Percentiles rank a stretch among this genome's conserved stretches.
Conservation (phyloP, 1,140 invertebrate genomes). For the Amyelois transitella region DNA sequence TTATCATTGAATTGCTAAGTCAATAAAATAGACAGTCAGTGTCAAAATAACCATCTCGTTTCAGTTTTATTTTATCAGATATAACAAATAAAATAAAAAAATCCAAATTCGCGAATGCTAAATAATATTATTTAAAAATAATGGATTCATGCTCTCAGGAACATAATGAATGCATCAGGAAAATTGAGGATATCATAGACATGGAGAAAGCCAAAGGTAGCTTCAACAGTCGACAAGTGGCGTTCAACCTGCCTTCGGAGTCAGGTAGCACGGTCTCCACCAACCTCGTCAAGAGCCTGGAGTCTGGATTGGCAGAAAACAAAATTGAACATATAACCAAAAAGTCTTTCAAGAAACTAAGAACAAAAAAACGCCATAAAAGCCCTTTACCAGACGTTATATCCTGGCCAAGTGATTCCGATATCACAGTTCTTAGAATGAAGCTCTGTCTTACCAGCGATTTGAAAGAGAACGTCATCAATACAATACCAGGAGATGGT, state of each 20-base stretch:
- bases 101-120: constrained; percentile 31
- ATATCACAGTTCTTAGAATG: constrained; percentile 62
- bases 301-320: constrained; percentile 35
- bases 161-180: constrained; percentile 35
- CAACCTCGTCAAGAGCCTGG: constrained; percentile 39
- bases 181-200: constrained; percentile 67
- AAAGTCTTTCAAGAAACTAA: constrained; percentile 36
- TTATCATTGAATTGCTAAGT: too few relatives aligned
- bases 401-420: constrained; percentile 65
- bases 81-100: constrained; percentile 20
- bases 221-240: constrained; percentile 48
- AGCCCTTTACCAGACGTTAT: constrained; percentile 34
- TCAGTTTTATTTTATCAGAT: constrained; percentile 1
- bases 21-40: neutral
- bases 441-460: constrained; percentile 34
- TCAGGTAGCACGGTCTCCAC: constrained; percentile 31
- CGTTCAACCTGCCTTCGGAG: constrained; percentile 43
- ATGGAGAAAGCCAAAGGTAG: constrained; percentile 59
- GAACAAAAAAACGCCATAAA: constrained; percentile 35
- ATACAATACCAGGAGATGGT: constrained; percentile 47
- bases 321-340: constrained; percentile 24
- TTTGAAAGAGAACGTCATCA: constrained; percentile 31
- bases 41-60: constrained; percentile 13
- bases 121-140: constrained; percentile 24
- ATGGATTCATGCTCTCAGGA: constrained; percentile 33